Conservation (phyloP, 2,797 vertebrate species). For the Gallinago stenura region DNA sequence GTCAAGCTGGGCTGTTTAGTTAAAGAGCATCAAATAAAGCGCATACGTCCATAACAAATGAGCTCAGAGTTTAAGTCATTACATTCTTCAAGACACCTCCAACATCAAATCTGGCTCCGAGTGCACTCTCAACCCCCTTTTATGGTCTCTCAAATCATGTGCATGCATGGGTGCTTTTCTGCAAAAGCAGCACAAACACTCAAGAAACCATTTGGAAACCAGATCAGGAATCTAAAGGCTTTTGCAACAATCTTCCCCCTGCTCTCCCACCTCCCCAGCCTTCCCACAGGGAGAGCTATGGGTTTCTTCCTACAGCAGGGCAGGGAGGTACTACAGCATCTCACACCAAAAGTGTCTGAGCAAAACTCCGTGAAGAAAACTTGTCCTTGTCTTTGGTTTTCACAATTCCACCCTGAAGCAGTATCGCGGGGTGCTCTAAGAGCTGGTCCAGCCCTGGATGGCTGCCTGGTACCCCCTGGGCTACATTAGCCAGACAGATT, state of each 20-base stretch:
- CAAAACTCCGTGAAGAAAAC: neutral
- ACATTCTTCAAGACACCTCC: neutral
- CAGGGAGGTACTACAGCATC: neutral
- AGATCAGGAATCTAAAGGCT: neutral
- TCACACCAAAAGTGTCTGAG: neutral
- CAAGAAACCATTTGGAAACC: neutral
- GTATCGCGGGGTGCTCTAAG: neutral
- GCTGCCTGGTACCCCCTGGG: neutral
- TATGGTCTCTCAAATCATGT: neutral
- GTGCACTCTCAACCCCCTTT: neutral
- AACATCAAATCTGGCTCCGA: neutral
- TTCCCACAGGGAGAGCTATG: fast-evolving
- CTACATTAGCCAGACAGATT: neutral
- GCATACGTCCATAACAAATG: fast-evolving
- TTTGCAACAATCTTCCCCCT: neutral
- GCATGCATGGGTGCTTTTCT: neutral
- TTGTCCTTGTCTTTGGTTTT: neutral
- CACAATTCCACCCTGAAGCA: neutral
- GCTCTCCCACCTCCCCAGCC: neutral
- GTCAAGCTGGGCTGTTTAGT: neutral
- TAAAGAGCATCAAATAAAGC: neutral
- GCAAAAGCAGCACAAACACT: neutral
- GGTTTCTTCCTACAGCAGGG: neutral
- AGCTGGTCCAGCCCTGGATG: neutral
- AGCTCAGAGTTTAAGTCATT: neutral